A percentile compares a stretch with the other conserved stretches of the same genome.
Conservation (phyloP, 2,888 invertebrate genomes). For the Dascillus cervinus region DNA sequence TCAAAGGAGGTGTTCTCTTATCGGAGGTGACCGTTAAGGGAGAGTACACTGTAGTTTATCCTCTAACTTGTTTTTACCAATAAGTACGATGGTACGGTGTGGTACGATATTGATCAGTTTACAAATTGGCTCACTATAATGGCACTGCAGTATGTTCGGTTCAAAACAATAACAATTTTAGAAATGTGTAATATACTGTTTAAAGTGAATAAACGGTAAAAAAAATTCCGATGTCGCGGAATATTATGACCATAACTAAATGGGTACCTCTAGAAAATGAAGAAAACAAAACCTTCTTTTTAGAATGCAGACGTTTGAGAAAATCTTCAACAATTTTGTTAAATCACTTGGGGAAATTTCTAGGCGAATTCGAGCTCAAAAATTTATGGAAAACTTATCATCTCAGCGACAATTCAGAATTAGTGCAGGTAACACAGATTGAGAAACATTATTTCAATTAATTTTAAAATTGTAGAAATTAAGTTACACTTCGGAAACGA, state of each 20-base stretch:
- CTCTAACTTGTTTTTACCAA: no score
- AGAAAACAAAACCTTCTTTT: conserved; percentile 46
- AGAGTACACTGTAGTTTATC: no score
- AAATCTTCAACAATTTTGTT: conserved; percentile 38
- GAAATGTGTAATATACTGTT: no score
- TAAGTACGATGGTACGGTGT: no score
- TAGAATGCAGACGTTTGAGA: conserved; percentile 47
- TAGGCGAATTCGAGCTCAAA: conserved; percentile 44
- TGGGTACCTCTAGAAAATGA: conserved; percentile 51
- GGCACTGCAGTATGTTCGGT: no score
- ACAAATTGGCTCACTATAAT: no score
- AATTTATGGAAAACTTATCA: conserved; percentile 21
- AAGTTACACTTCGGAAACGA: conserved; percentile 49
- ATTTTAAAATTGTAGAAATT: conserved; percentile 44
- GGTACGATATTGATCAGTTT: no score
- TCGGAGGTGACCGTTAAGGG: no score
- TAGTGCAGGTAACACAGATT: conserved; percentile 6
- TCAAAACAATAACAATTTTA: no score
- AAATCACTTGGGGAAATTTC: conserved; percentile 38
- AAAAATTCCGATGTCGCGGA: conserved; percentile 41
- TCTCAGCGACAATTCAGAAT: no score
- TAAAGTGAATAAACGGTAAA: no score
- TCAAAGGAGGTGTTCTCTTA: no score
- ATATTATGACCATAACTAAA: conserved; percentile 38
- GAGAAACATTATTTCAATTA: neutral